These are phyloP conservation scores for Eupelmus urozonus DNA, from an alignment of 2,888 invertebrate genomes.

Conservation along the genomic window DNA sequence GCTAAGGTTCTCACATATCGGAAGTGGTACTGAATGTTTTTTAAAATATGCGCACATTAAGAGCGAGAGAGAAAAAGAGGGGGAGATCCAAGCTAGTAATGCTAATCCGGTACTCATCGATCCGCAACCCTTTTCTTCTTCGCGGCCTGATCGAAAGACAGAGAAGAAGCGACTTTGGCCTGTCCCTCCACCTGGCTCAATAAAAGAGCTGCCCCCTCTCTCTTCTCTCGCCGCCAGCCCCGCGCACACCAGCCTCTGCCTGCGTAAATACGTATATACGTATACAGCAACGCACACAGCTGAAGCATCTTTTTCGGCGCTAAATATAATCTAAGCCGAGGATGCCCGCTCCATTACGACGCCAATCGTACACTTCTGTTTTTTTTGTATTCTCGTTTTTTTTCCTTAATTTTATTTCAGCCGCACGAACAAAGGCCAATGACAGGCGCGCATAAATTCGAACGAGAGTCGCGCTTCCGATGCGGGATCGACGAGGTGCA, in stretches of 20 bases:
- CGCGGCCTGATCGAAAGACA: slow-evolving; percentile 66
- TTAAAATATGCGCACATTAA: slow-evolving; percentile 64
- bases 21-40: slow-evolving; percentile 59
- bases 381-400: slow-evolving; percentile 8
- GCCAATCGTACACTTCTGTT: slow-evolving; percentile 17
- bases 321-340: slow-evolving; percentile 31
- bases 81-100: slow-evolving; percentile 66
- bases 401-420: neutral
- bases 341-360: slow-evolving; percentile 37
- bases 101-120: slow-evolving; percentile 75
- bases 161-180: slow-evolving; percentile 68
- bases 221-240: slow-evolving; percentile 47
- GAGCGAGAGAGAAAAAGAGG: slow-evolving; percentile 56
- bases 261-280: neutral
- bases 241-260: slow-evolving; percentile 54
- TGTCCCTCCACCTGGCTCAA: slow-evolving; percentile 74
- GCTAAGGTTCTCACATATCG: slow-evolving; percentile 60
- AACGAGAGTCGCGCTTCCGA: slow-evolving; percentile 18
- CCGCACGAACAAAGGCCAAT: slow-evolving; percentile 22
- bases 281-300: neutral
- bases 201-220: slow-evolving; percentile 63
- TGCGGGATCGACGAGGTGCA: slow-evolving; percentile 17
- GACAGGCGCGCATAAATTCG: slow-evolving; percentile 27
- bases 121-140: slow-evolving; percentile 71
- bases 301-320: slow-evolving; percentile 16